These are phyloP conservation scores for Drosophila pachea DNA, from an alignment of 1,140 invertebrate genomes.

Conservation along the genomic window DNA sequence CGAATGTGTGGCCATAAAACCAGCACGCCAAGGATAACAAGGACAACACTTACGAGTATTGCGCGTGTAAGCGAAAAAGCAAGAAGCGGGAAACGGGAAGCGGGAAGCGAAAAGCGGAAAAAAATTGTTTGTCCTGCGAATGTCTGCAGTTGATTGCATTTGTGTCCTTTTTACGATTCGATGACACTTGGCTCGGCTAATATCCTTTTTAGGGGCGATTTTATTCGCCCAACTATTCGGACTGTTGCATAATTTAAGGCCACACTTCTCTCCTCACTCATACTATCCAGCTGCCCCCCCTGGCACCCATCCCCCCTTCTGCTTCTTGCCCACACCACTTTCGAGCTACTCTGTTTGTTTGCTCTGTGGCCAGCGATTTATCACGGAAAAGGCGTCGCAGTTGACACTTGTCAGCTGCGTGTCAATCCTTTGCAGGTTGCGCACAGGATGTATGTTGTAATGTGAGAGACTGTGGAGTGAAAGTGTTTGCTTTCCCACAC, in stretches of 20 bases:
- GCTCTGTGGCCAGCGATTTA: slow-evolving; percentile 17
- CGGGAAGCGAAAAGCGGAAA: too few species aligned
- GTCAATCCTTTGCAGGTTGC: slow-evolving; percentile 73
- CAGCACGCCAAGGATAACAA: slow-evolving; percentile 10
- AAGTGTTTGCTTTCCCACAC: slow-evolving; percentile 69
- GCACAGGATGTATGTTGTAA: slow-evolving; percentile 65
- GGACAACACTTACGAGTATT: slow-evolving; percentile 50
- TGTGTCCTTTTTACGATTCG: slow-evolving; percentile 66
- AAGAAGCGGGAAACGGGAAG: too few species aligned
- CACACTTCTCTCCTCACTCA: slow-evolving; percentile 2
- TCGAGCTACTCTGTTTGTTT: slow-evolving; percentile 7
- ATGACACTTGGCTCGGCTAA: slow-evolving; percentile 67
- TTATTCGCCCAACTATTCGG: slow-evolving; percentile 63
- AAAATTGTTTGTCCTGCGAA: slow-evolving; percentile 11
- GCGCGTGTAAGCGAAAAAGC: slow-evolving; percentile 70
- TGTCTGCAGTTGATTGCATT: slow-evolving; percentile 74
- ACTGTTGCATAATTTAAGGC: slow-evolving; percentile 57
- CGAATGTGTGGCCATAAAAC: slow-evolving; percentile 64
- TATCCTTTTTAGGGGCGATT: slow-evolving; percentile 68
- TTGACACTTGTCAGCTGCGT: slow-evolving; percentile 68
- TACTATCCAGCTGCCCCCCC: too few species aligned
- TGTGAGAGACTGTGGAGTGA: slow-evolving; percentile 57
- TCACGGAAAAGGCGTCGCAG: slow-evolving; percentile 20
- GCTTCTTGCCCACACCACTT: background rate
- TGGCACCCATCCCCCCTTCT: too few species aligned